These are phyloP conservation scores for Nebria ingens DNA, from an alignment of 1,140 invertebrate genomes.

Conservation along the genomic window DNA sequence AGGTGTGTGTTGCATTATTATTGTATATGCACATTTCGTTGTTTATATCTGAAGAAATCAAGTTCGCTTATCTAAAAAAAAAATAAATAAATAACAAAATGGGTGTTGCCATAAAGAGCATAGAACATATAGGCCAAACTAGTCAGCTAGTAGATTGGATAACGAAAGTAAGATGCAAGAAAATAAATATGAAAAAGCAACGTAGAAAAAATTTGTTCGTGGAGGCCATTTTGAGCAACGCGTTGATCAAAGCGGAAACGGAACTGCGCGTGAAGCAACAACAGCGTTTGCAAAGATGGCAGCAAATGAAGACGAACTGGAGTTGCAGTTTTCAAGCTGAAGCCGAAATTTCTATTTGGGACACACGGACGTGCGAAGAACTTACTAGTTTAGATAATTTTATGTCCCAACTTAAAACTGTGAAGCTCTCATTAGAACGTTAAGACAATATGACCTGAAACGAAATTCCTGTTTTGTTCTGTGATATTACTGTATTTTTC, in stretches of 20 bases:
- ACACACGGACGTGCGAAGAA: conserved; percentile 22
- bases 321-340: conserved; percentile 12
- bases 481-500: conserved; percentile 30
- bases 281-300: conserved; percentile 33
- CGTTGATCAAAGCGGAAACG: conserved; percentile 32
- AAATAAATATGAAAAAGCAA: conserved; percentile 29
- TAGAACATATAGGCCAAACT: conserved; percentile 25
- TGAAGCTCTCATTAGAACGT: conserved; percentile 9
- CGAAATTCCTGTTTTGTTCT: conserved; percentile 20
- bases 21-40: conserved; percentile 8
- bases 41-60: conserved; percentile 1
- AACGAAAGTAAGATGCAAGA: conserved; percentile 35
- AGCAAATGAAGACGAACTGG: conserved; percentile 29
- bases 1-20: conserved; percentile 22
- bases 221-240: conserved; percentile 35
- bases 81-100: conserved; percentile 18
- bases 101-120: conserved; percentile 20
- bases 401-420: conserved; percentile 23
- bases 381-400: conserved; percentile 25
- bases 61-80: conserved; percentile 18
- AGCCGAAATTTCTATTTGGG: conserved; percentile 15
- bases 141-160: conserved; percentile 38
- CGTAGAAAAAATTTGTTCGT: conserved; percentile 35
- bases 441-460: conserved; percentile 11
- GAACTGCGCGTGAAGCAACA: conserved; percentile 36